Evolutionary conservation across 1,140 invertebrate genomes (phyloP), one percentile per base, ranked within the genome.

Genomic region (Atta cephalotes): DNA sequence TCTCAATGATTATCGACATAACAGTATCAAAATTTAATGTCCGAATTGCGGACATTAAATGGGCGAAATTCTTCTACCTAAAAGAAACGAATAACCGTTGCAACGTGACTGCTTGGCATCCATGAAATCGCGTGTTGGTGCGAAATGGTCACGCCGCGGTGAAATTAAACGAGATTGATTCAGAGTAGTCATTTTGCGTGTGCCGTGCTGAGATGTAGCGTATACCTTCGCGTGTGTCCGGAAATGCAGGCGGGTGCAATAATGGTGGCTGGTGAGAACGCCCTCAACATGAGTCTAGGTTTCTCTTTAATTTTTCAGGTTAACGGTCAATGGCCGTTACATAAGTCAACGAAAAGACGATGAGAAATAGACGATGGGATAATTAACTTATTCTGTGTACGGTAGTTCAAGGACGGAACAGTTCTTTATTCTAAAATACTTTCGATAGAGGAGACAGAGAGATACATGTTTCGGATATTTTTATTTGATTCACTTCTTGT

Each of bases 91-190:
- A 70, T 49, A 21, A 68, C 5, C 21, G 66, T 2, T 49, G 39
- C 39, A 51, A 51, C 21, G 66, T 51, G 66, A 70, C 39, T 21
- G 16, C 51, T 53, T 35, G 71, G 18, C 49, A 6, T 31, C 71
- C 53, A 72, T 76, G 85, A 65, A 89, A 89, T 85, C 60, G 76
- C n/a, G 53, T 76, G 21, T 49, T 65, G 51, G 77, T 28, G 66
- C 53, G 45, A 35, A 88, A 71, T 87, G 91, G 88, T 92, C 91
- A 91, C 93, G 87, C 91, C 92, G 92, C 87, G 88, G 72, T 90
- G 91, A 92, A 92, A 93, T 93, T 92, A 93, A 93, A 89, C 84
- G 88, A 93, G 92, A 93, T 93, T 91, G 90, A 93, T 93, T 91
- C 91, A 91, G 89, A 92, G 91, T 89, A 80, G 91, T 86, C 72